Conservation (phyloP, 1,140 invertebrate genomes). For the Drosophila mojavensis region DNA sequence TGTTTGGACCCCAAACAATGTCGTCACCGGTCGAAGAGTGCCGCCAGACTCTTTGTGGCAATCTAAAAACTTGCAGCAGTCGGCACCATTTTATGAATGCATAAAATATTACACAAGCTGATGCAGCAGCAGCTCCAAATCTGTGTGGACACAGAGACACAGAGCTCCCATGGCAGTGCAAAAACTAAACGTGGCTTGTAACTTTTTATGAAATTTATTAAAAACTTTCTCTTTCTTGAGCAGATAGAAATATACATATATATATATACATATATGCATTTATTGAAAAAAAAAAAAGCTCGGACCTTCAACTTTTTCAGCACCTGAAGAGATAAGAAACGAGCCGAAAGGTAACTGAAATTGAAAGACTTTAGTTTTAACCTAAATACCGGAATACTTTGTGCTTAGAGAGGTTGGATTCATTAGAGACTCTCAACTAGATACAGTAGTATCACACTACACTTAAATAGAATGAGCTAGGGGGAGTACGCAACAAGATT, state of each 20-base stretch:
- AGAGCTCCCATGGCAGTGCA: neutral
- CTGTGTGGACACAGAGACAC: neutral
- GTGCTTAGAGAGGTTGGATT: too few relatives aligned
- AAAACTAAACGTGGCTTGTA: constrained; percentile 11
- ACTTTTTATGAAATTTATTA: neutral
- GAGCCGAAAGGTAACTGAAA: too few relatives aligned
- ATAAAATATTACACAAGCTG: constrained; percentile 2
- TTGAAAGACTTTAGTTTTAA: too few relatives aligned
- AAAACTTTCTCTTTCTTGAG: neutral
- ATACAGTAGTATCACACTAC: too few relatives aligned
- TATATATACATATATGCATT: neutral
- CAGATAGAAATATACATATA: neutral
- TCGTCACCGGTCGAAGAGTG: constrained; percentile 57
- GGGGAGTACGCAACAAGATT: too few relatives aligned
- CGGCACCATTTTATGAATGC: constrained; percentile 17
- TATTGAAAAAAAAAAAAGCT: neutral
- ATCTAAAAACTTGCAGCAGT: constrained; percentile 25
- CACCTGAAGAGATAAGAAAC: neutral
- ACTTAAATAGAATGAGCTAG: too few relatives aligned
- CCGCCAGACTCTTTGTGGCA: constrained; percentile 31
- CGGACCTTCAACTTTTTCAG: neutral
- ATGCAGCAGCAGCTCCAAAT: constrained; percentile 8
- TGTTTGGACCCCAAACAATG: constrained; percentile 72
- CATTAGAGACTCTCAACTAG: too few relatives aligned
- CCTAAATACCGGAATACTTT: too few relatives aligned